phyloP scores from a whole-genome alignment of 2,113 vertebrate species.

The Lophotis ruficrista region DNA sequence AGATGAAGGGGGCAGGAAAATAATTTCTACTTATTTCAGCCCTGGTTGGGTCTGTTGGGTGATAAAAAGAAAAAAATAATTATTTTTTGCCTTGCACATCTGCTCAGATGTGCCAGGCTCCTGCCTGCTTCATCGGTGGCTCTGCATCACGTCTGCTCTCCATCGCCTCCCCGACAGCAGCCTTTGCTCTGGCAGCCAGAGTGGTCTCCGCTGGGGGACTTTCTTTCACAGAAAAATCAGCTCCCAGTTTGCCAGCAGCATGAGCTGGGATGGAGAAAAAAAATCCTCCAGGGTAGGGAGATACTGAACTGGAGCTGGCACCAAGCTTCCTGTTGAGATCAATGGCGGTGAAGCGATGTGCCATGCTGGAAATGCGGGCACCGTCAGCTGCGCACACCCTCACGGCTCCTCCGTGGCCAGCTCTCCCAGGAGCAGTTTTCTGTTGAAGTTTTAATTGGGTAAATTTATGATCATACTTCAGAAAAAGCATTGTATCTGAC shows the following conservation, averaged over 20 bases:
- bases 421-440: not conserved
- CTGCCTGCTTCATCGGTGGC: not conserved
- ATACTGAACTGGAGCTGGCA: rapidly evolving
- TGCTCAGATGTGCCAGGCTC: not conserved
- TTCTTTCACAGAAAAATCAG: not conserved
- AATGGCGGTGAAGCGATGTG: rapidly evolving
- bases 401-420: not conserved
- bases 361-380: rapidly evolving
- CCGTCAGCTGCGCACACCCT: rapidly evolving
- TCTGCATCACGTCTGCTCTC: not conserved
- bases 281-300: not conserved
- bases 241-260: not conserved
- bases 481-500: not conserved
- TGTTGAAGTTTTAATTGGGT: not conserved
- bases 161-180: rapidly evolving
- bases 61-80: not conserved
- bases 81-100: not conserved
- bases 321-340: rapidly evolving
- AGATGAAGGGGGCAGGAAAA: not conserved
- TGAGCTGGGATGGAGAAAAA: not conserved
- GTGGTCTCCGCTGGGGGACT: not conserved
- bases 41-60: not conserved
- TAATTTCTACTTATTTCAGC: not conserved
- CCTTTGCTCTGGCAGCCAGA: not conserved
- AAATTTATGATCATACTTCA: not conserved